A percentile compares a stretch with the other conserved stretches of the same genome.
phyloP scores from a whole-genome alignment of 2,888 invertebrate species.

The Aphelenchoides bicaudatus region DNA sequence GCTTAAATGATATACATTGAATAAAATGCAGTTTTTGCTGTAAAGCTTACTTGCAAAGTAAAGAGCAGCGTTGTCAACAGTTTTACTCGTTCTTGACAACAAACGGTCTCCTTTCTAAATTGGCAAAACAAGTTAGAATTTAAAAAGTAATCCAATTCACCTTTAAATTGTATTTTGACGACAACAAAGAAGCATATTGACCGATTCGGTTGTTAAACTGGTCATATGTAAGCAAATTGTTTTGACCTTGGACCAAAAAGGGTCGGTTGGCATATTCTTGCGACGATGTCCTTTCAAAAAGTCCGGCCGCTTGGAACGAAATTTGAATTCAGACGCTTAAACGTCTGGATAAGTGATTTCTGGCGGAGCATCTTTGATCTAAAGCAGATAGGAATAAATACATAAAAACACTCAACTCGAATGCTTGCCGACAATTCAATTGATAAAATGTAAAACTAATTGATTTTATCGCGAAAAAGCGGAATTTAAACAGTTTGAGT shows the following conservation, averaged over 20 bases:
- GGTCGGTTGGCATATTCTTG: constrained; percentile 33
- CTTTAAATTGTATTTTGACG: constrained; percentile 42
- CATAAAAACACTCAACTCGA: too few relatives aligned
- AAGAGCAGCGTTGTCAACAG: constrained; percentile 48
- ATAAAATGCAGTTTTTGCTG: too few relatives aligned
- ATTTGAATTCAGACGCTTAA: too few relatives aligned
- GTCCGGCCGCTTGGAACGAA: constrained; percentile 29
- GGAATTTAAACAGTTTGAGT: too few relatives aligned
- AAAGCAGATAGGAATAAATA: too few relatives aligned
- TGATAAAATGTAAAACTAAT: too few relatives aligned
- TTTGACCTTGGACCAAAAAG: constrained; percentile 28
- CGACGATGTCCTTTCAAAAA: constrained; percentile 23
- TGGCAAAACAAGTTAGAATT: background rate
- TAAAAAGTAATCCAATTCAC: constrained; percentile 25
- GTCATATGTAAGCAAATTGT: constrained; percentile 39
- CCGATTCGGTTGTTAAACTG: constrained; percentile 48
- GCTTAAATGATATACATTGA: too few relatives aligned
- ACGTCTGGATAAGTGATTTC: too few relatives aligned
- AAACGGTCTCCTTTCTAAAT: constrained; percentile 57
- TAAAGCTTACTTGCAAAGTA: constrained; percentile 59
- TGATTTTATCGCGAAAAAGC: too few relatives aligned
- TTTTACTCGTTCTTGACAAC: constrained; percentile 52
- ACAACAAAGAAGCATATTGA: constrained; percentile 44
- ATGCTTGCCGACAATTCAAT: too few relatives aligned
- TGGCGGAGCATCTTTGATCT: too few relatives aligned